Evolutionary conservation across 1,140 invertebrate genomes (phyloP), one percentile per base, ranked within the genome.

Genomic region (Scaptomyza montana): DNA sequence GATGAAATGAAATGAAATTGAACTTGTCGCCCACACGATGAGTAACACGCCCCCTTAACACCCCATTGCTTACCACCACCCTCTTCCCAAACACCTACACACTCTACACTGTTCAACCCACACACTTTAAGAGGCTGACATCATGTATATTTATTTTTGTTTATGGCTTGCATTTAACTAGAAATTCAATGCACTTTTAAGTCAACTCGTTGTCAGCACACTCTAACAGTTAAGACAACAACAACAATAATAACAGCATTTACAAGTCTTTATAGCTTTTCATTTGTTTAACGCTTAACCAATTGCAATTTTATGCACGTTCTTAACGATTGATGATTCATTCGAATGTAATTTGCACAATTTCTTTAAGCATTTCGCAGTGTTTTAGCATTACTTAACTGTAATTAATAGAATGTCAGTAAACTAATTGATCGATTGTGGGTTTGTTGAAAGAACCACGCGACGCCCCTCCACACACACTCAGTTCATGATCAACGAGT

Each of bases 181-280:
- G 80, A 78, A 75, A 72, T 72, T 66, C 62, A 78, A 80, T 85
- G 81, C 81, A 81, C 74, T 87, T 87, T 81, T 68, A 86, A 78
- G 81, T 87, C 70, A 78, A 81, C 74, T 78, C 67, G 72, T 78
- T 54, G 59, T 36, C 30, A 30, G 6, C 30, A 33, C 56, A 60
- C 66, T 61, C 55, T 85, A 85, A 80, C 81, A 74, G 78, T 85
- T 65, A 76, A 71, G 50, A 57, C 60, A 62, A 62, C 49, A 46
- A 36, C 19, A 51, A 53, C 45, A 55, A 7, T 30, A 60, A 53
- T 50, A 43, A 53, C 50, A 51, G 25, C 10, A 55, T 39, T 28
- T 49, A 7, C n/a, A 57, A 39, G 49, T 49, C n/a, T 41, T 28
- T 59, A 25, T 25, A 25, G 21, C 21, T 25, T 25, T 25, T 25